Evolutionary conservation across 2,113 vertebrate species (phyloP), one percentile per base, ranked within the genome.

Genomic region (Cebidichthys violaceus): DNA sequence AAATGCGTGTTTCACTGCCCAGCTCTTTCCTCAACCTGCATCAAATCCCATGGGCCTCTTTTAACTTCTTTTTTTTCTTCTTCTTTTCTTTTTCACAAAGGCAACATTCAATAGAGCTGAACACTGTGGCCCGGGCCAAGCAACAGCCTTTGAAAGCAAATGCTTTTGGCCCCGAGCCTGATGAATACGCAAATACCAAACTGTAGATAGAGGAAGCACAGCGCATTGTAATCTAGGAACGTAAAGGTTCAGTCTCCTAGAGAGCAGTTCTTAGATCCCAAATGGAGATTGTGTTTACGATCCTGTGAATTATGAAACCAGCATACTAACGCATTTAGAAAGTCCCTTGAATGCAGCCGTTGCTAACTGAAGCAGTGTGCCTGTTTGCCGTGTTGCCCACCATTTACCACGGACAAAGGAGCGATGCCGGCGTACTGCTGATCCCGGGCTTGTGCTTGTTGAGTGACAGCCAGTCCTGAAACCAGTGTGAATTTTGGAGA

Each of bases 61-160:
- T 39, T 55, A 11, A 1, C 50, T 15, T 22, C 15, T 24, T 5
- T 27, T 33, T 69, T 55, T 60, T 60, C 18, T 17, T 70, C 62
- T 37, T 64, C 67, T 73, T 67, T 37, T 64, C 67, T 73, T 55
- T 27, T 33, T 50, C 37, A 90, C 80, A 90, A 90, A 86, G 82
- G 59, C 52, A 47, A 47, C 79, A 81, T 88, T 87, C 67, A 91
- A 61, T 73, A 60, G 69, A 82, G 35, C 50, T 33, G 66, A 90
- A 59, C 75, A 61, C 57, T 74, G 62, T 55, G 66, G 77, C 75
- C 71, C 62, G 60, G 75, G 7, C 67, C 67, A 47, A 70, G 65
- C 64, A 69, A 24, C 59, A 29, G 52, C 82, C 62, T 78, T 70
- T 89, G 77, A 91, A 92, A 83, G 70, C 73, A 59, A 88, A 82